phyloP scores from a whole-genome alignment of 2,113 vertebrate genomes.

The Rhinolophus ferrumequinum region DNA sequence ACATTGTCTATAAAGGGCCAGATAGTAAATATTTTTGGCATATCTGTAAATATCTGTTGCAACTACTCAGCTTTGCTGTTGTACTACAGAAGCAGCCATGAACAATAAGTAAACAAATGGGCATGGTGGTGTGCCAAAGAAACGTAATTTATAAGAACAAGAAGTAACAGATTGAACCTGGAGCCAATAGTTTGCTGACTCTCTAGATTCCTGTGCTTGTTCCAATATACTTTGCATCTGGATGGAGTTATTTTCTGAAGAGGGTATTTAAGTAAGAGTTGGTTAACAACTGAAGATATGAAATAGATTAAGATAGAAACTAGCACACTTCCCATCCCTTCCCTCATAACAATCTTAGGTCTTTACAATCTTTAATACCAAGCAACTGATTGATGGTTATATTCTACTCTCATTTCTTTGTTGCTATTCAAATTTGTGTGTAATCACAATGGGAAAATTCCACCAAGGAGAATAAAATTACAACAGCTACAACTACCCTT shows the following conservation, averaged over 20 bases:
- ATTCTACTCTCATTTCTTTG: background rate
- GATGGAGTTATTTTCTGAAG: background rate
- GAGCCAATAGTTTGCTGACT: background rate
- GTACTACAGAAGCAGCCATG: background rate
- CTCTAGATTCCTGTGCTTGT: background rate
- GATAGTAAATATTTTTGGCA: no score
- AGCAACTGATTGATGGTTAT: background rate
- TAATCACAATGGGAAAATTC: background rate
- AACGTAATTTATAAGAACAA: background rate
- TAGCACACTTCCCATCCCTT: background rate
- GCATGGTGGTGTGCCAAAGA: background rate
- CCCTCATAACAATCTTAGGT: background rate
- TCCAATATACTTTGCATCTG: background rate
- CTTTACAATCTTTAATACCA: slow-evolving; percentile 4
- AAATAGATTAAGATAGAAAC: slow-evolving; percentile 26
- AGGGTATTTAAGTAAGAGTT: background rate
- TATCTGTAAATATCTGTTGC: no score
- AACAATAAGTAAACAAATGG: background rate
- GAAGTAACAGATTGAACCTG: background rate
- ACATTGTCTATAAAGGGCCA: no score
- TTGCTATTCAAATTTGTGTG: slow-evolving; percentile 17
- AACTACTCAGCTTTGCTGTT: no score
- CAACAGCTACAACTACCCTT: background rate
- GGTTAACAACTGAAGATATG: background rate
- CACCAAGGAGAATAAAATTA: background rate